Evolutionary conservation across 64 coral and sea anemone genomes (phyloP).

Genomic region (Montipora foliosa): DNA sequence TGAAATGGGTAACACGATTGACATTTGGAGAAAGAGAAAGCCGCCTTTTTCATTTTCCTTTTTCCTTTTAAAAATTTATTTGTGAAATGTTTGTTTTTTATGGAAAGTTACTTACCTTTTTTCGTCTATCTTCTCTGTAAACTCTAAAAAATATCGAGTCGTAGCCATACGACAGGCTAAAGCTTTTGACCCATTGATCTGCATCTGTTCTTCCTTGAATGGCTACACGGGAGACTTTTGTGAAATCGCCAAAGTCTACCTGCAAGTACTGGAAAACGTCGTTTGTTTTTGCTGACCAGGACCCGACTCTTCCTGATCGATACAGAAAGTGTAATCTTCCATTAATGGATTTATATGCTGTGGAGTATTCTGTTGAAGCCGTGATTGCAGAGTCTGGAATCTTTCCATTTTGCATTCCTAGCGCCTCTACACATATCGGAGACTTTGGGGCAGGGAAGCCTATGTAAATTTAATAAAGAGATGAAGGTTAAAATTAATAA

Average conservation of each 20-base stretch:
- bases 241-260: constrained; percentile 9
- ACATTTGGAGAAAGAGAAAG: too few relatives aligned
- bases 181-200: constrained; percentile 37
- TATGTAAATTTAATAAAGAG: neutral
- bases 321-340: constrained; percentile 32
- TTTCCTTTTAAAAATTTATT: too few relatives aligned
- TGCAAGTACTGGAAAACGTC: constrained; percentile 33
- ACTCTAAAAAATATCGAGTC: constrained; percentile 13
- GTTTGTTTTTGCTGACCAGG: neutral
- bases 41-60: too few relatives aligned
- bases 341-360: neutral
- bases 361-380: neutral
- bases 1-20: too few relatives aligned
- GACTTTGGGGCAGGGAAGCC: constrained; percentile 13
- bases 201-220: constrained; percentile 49
- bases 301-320: neutral
- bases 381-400: constrained; percentile 28
- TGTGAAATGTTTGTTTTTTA: neutral
- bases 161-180: constrained; percentile 33
- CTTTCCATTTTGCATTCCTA: constrained; percentile 27
- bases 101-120: neutral
- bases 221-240: constrained; percentile 14
- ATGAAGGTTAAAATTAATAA: too few relatives aligned
- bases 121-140: neutral
- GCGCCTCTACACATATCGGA: neutral